Percentiles rank a stretch among this genome's conserved stretches.
Conservation (phyloP, 2,797 vertebrate genomes). For the Phyllotis vaccarum region DNA sequence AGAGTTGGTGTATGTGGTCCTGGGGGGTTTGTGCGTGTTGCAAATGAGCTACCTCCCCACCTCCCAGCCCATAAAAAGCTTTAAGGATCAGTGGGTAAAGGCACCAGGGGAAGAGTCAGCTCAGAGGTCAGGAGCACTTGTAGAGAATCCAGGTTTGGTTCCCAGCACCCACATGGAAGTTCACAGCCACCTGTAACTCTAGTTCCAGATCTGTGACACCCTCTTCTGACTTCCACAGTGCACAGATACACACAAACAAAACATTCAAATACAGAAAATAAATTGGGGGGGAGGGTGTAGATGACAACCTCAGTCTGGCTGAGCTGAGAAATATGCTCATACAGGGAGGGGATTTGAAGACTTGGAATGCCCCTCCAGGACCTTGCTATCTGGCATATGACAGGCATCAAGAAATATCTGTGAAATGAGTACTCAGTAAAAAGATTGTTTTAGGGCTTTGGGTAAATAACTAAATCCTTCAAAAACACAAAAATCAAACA, state of each 20-base stretch:
- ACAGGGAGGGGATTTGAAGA: not conserved
- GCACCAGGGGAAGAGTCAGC: too few species aligned
- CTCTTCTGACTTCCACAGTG: not conserved
- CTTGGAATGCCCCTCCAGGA: not conserved
- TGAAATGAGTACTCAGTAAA: constrained; percentile 53
- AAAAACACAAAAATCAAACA: not conserved
- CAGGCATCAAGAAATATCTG: constrained; percentile 48
- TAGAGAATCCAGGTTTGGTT: not conserved
- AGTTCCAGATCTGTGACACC: not conserved
- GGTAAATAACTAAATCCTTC: constrained; percentile 36
- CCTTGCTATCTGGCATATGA: constrained; percentile 19
- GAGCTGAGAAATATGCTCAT: not conserved
- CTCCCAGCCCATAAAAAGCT: not conserved
- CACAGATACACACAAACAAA: not conserved
- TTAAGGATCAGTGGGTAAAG: not conserved
- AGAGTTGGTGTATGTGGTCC: not conserved
- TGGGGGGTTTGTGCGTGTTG: not conserved
- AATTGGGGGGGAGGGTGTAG: not conserved
- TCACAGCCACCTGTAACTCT: not conserved
- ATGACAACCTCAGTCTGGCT: not conserved
- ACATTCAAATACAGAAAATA: not conserved
- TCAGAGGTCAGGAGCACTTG: not conserved
- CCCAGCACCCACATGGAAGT: not conserved
- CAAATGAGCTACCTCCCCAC: not conserved
- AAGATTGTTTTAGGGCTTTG: constrained; percentile 25